Conservation (phyloP, 2,113 vertebrate genomes). For the Rhea pennata region DNA sequence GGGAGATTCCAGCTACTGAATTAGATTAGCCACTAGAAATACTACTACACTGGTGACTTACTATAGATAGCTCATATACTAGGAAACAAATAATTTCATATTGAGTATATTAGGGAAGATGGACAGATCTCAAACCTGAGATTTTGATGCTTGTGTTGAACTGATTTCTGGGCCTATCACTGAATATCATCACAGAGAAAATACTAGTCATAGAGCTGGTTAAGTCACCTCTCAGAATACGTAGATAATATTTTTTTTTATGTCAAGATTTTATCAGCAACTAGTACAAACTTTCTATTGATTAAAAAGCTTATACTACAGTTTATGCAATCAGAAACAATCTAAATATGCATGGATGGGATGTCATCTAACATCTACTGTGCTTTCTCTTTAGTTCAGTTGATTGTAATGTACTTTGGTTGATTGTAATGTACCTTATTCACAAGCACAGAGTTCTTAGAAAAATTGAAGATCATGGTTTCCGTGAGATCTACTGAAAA, state of each 20-base stretch:
- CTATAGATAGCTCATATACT: background rate
- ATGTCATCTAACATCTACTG: background rate
- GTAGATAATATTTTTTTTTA: background rate
- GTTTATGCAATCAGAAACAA: background rate
- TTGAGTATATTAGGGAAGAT: background rate
- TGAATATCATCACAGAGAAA: background rate
- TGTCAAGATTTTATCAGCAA: background rate
- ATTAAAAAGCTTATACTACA: background rate
- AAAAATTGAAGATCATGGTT: background rate
- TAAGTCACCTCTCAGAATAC: background rate
- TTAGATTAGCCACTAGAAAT: background rate
- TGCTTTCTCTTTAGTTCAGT: background rate
- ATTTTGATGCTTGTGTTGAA: background rate
- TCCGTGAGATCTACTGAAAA: background rate
- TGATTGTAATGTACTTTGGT: background rate
- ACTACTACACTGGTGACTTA: background rate
- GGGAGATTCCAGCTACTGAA: background rate
- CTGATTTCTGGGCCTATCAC: background rate
- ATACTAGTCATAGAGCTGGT: background rate
- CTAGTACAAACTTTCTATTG: background rate
- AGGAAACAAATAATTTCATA: background rate
- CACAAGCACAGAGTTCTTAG: rapidly evolving
- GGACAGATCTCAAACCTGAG: background rate
- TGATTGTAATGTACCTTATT: background rate
- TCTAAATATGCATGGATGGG: background rate